Evolutionary conservation across 30 jellyfish, hydroid and myxozoan species (phyloP).

Genomic region (Pseudorhiza aurosa): DNA sequence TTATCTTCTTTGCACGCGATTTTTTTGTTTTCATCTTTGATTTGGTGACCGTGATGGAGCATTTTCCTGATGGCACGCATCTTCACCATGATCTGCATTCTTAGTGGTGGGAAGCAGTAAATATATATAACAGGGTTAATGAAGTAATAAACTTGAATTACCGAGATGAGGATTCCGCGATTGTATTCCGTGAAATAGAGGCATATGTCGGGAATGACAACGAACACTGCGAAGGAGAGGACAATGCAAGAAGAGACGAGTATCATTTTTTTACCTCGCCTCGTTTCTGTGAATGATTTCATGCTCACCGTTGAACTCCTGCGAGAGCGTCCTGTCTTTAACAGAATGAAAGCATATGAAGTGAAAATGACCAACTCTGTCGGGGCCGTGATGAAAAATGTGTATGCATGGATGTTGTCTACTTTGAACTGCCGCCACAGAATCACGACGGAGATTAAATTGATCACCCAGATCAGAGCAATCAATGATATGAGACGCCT

Average conservation of each 20-base stretch:
- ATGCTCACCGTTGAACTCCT: background rate
- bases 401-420: constrained; percentile 4
- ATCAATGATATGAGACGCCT: background rate
- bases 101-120: constrained; percentile 37
- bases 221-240: constrained; percentile 37
- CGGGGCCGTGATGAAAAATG: constrained; percentile 11
- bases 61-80: background rate
- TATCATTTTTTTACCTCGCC: constrained; percentile 24
- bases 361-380: constrained; percentile 25
- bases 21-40: background rate
- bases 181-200: background rate
- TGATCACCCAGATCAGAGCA: constrained; percentile 1
- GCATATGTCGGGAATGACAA: constrained; percentile 30
- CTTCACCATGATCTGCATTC: background rate
- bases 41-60: background rate
- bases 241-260: constrained; percentile 15
- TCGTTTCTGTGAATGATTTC: constrained; percentile 4
- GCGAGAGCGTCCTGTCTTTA: background rate
- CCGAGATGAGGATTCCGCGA: background rate
- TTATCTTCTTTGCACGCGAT: background rate
- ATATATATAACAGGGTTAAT: constrained; percentile 26
- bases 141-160: constrained; percentile 23
- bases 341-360: constrained; percentile 1
- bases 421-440: background rate
- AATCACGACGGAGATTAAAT: background rate